A percentile compares a stretch with the other conserved stretches of the same genome.
These are phyloP conservation scores for Ursus arctos DNA, from an alignment of 2,113 vertebrate species.

Conservation along the genomic window DNA sequence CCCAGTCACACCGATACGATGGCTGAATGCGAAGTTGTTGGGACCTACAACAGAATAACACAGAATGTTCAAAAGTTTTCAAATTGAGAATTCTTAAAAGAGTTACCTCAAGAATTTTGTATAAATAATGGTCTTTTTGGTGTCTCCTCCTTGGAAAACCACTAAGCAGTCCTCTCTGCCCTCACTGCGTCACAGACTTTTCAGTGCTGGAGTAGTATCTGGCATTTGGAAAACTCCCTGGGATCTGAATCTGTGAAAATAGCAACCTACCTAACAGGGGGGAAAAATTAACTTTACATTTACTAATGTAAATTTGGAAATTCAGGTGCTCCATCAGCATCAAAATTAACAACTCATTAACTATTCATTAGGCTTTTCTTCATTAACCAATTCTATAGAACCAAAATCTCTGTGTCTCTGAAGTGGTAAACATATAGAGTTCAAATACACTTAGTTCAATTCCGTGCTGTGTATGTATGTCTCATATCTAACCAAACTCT, in stretches of 20 bases:
- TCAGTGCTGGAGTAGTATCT: constrained; percentile 21
- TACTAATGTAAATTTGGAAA: constrained; percentile 56
- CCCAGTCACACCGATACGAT: neutral
- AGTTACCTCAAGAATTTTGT: neutral
- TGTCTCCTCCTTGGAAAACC: constrained; percentile 37
- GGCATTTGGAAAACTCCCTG: constrained; percentile 65
- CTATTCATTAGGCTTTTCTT: constrained; percentile 58
- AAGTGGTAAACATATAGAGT: neutral
- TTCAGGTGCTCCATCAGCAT: constrained; percentile 20
- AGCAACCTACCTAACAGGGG: constrained; percentile 55
- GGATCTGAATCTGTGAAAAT: constrained; percentile 70
- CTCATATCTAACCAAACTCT: constrained; percentile 59
- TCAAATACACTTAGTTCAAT: constrained; percentile 49
- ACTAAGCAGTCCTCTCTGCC: constrained; percentile 35
- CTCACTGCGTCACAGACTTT: constrained; percentile 38
- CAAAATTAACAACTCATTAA: constrained; percentile 67
- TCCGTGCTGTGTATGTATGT: neutral
- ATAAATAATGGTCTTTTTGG: neutral
- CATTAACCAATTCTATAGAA: constrained; percentile 28
- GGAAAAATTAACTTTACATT: constrained; percentile 27
- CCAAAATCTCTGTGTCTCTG: neutral
- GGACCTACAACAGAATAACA: constrained; percentile 34
- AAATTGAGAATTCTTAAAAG: constrained; percentile 39
- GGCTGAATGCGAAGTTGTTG: constrained; percentile 29
- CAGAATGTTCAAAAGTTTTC: constrained; percentile 1